Conservation (phyloP, 1,140 invertebrate genomes). For the Phortica variegata region DNA sequence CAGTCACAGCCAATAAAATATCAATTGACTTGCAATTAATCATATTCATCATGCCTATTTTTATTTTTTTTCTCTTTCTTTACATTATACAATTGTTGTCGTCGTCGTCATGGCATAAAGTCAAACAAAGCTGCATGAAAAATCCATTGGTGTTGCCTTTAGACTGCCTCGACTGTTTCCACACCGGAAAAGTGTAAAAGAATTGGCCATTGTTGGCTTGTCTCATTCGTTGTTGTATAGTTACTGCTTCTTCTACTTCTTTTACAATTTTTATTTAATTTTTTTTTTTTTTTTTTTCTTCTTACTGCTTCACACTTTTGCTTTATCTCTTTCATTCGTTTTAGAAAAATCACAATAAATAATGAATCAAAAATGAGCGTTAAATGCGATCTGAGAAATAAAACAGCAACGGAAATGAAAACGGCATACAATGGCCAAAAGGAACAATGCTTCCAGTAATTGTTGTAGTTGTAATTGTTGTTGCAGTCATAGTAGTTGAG, state of each 20-base stretch:
- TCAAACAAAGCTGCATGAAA: slow-evolving; percentile 12
- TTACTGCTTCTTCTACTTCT: slow-evolving; percentile 27
- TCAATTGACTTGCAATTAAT: slow-evolving; percentile 56
- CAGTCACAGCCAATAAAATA: slow-evolving; percentile 44
- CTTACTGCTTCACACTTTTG: background rate
- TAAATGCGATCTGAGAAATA: slow-evolving; percentile 40
- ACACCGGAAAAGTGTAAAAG: slow-evolving; percentile 38
- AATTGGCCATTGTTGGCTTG: slow-evolving; percentile 1
- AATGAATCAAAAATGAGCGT: slow-evolving; percentile 56
- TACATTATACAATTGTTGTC: too few relatives aligned
- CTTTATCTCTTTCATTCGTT: slow-evolving; percentile 34
- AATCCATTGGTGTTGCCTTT: background rate
- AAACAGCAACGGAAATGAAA: slow-evolving; percentile 17
- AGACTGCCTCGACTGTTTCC: slow-evolving; percentile 4
- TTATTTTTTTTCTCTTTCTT: too few relatives aligned
- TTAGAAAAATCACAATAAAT: slow-evolving; percentile 51
- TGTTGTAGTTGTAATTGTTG: slow-evolving; percentile 21
- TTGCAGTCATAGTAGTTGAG: too few relatives aligned
- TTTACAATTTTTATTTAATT: slow-evolving; percentile 33
- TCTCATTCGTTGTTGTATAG: slow-evolving; percentile 39
- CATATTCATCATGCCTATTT: slow-evolving; percentile 38
- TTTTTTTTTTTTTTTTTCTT: slow-evolving; percentile 35
- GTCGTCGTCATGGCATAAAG: too few relatives aligned
- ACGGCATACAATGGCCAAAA: slow-evolving; percentile 20
- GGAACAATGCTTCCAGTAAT: slow-evolving; percentile 33